Evolutionary conservation across 2,113 vertebrate species (phyloP), one percentile per base, ranked within the genome.

Genomic region (Neogale vison): DNA sequence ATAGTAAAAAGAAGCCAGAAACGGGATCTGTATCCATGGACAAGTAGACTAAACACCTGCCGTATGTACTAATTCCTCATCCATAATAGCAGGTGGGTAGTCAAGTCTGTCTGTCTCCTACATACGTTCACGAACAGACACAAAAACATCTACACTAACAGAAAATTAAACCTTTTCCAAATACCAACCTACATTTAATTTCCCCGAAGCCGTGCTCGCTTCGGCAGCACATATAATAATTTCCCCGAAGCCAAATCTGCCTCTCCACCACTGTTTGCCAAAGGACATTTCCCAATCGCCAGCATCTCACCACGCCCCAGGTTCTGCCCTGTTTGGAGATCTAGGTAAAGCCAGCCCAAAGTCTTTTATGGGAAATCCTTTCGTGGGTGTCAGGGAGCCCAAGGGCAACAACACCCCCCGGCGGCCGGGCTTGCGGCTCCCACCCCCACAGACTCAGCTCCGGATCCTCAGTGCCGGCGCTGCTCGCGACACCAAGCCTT

Each of bases 131-230:
- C 72, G 71, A 74, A 80, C 1, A 2, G n/a, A 91, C 83, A 84
- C 50, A 45, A 3, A 59, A 21, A 45, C 69, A 42, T 17, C 29
- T 24, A 65, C 39, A 57, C 13, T 47, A 36, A 77, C 0, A 71
- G 57, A 63, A 88, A 77, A 55, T 29, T 2, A 79, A 74, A 31
- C 4, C 36, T 72, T 80, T 50, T 61, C 74, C 42, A 88, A 71
- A 92, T 34, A 71, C 36, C 67, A 92, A 7, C 39, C 76, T 57
- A 88, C n/a, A 82, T 26, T 81, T 93, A 88, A 93, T 61, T 84
- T 71, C 50, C n/a, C 57, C 61, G 69, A 84, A 86, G 74, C 90
- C 81, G n/a, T n/a, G n/a, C n/a, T n/a, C n/a, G n/a, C n/a, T n/a
- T n/a, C n/a, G n/a, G n/a, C n/a, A n/a, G n/a, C n/a, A n/a, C n/a